phyloP scores from a whole-genome alignment of 1,140 invertebrate genomes.

The Euwallacea fornicatus region DNA sequence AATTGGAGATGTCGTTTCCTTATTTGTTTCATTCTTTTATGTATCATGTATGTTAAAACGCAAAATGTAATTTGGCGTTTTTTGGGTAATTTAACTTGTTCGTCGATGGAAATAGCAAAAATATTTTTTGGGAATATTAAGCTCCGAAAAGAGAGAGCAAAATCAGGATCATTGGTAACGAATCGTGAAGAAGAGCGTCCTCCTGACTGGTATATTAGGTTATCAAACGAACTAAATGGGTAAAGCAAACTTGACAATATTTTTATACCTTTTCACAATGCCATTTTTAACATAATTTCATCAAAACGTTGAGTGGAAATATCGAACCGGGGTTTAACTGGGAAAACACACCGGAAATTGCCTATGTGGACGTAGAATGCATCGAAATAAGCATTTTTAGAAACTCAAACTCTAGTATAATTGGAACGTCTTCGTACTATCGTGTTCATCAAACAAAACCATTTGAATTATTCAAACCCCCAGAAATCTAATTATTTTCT shows the following conservation, averaged over 20 bases:
- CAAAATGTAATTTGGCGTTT: neutral
- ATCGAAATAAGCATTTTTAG: conserved; percentile 32
- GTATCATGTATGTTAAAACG: too few relatives aligned
- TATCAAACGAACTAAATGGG: conserved; percentile 48
- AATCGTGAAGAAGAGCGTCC: conserved; percentile 43
- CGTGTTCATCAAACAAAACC: neutral
- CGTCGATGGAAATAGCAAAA: conserved; percentile 7
- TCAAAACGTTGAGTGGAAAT: conserved; percentile 37
- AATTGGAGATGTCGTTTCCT: too few relatives aligned
- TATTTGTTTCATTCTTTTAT: too few relatives aligned
- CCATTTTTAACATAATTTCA: conserved; percentile 41
- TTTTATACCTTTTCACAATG: conserved; percentile 44
- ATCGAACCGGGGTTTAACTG: conserved; percentile 29
- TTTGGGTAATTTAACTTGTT: neutral
- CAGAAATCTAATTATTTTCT: conserved; percentile 12
- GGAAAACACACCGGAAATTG: conserved; percentile 38
- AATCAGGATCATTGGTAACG: conserved; percentile 46
- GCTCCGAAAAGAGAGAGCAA: conserved; percentile 25
- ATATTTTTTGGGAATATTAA: conserved; percentile 30
- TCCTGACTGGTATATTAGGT: conserved; percentile 47
- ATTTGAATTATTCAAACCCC: conserved; percentile 4
- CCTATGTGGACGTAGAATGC: conserved; percentile 32
- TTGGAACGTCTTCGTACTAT: neutral
- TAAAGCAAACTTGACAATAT: conserved; percentile 46
- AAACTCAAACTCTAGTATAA: neutral